phyloP scores from a whole-genome alignment of 2,797 vertebrate species.

The Periophthalmus magnuspinnatus region DNA sequence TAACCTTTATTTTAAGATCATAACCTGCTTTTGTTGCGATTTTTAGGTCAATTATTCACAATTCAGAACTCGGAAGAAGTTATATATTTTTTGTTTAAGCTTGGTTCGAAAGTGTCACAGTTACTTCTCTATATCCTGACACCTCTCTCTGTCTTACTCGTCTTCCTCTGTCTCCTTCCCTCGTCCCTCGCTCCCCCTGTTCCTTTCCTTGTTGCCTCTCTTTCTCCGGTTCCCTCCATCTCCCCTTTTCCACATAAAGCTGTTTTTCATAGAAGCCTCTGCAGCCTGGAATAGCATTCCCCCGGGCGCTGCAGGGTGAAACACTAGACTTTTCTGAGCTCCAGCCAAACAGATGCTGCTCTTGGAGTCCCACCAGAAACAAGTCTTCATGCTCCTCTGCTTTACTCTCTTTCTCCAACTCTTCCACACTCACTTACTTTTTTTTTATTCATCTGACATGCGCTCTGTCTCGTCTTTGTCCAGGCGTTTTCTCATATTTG shows the following conservation, averaged over 20 bases:
- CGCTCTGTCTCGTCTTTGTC: slow-evolving; percentile 54
- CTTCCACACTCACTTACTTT: slow-evolving; percentile 42
- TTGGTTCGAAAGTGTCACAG: slow-evolving; percentile 13
- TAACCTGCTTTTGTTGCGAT: neutral
- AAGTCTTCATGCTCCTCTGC: slow-evolving; percentile 75
- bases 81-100: too few relatives aligned
- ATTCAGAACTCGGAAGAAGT: neutral
- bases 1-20: neutral
- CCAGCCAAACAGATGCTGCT: slow-evolving; percentile 82
- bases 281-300: slow-evolving; percentile 83
- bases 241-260: slow-evolving; percentile 84
- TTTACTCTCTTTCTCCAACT: slow-evolving; percentile 49
- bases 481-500: slow-evolving; percentile 51
- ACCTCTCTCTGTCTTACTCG: slow-evolving; percentile 12
- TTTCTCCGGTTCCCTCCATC: slow-evolving; percentile 70
- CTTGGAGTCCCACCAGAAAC: slow-evolving; percentile 79
- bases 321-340: slow-evolving; percentile 81
- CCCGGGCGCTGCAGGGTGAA: slow-evolving; percentile 79
- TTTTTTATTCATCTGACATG: slow-evolving; percentile 51
- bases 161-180: slow-evolving; percentile 39
- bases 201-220: slow-evolving; percentile 70
- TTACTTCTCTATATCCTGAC: slow-evolving; percentile 26
- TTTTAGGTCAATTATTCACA: neutral
- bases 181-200: slow-evolving; percentile 43
- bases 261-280: slow-evolving; percentile 84